A percentile compares a stretch with the other conserved stretches of the same genome.
Conservation (phyloP, 2,888 invertebrate species). For the Arctia plantaginis region DNA sequence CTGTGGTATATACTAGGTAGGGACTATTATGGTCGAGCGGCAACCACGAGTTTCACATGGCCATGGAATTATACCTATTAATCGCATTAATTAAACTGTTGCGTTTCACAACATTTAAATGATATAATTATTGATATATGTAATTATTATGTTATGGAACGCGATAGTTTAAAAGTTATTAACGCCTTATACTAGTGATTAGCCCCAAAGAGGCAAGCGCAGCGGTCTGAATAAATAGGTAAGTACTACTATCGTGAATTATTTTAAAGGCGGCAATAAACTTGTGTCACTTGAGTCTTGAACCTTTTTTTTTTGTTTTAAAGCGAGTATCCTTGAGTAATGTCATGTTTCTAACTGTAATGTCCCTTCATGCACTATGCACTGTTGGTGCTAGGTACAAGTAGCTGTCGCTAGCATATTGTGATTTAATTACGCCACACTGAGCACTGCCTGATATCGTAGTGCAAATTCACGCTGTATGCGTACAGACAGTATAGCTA, state of each 20-base stretch:
- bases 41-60: background rate
- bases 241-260: no score
- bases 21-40: background rate
- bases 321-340: background rate
- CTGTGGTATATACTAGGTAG: no score
- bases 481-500: conserved; percentile 24
- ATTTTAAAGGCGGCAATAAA: no score
- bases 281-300: background rate
- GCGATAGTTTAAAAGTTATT: background rate
- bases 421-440: conserved; percentile 52
- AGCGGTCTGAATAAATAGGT: no score
- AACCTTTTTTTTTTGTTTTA: background rate
- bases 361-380: conserved; percentile 31
- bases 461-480: conserved; percentile 40
- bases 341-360: background rate
- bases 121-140: no score
- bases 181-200: background rate
- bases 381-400: conserved; percentile 35
- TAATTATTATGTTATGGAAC: background rate
- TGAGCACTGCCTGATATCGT: conserved; percentile 44
- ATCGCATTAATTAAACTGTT: background rate
- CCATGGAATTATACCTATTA: background rate
- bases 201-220: background rate
- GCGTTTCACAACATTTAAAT: background rate
- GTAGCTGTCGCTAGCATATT: conserved; percentile 57